Evolutionary conservation across 92 coral and sea anemone genomes (phyloP).

Genomic region (Zoanthus gigantus): DNA sequence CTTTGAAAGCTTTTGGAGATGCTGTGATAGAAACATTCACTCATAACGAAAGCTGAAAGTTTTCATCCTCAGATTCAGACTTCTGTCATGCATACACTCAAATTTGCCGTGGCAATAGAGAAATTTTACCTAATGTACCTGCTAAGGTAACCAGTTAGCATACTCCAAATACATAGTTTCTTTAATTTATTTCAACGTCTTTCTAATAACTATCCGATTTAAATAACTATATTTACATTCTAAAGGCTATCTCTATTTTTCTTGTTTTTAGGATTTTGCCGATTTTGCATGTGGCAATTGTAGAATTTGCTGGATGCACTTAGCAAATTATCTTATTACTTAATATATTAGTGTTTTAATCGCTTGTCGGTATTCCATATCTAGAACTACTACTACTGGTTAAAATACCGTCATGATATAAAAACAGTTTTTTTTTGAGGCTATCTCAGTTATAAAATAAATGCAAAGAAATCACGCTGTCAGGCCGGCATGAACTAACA

Average conservation of each 20-base stretch:
- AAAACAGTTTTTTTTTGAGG: neutral
- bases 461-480: conserved; percentile 35
- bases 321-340: no score
- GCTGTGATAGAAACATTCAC: neutral
- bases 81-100: neutral
- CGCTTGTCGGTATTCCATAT: neutral
- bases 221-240: no score
- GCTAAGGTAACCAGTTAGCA: neutral
- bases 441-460: neutral
- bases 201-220: neutral
- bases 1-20: neutral
- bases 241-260: no score
- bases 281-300: no score
- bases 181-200: neutral
- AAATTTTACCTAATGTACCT: neutral
- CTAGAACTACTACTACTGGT: neutral
- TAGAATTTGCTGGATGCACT: no score
- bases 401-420: neutral
- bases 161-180: neutral
- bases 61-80: neutral
- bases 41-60: neutral
- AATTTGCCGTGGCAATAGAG: neutral
- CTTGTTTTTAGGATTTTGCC: no score
- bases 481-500: neutral
- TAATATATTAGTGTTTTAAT: no score